Conservation (phyloP, 1,140 invertebrate genomes). For the Drosophila serrata region DNA sequence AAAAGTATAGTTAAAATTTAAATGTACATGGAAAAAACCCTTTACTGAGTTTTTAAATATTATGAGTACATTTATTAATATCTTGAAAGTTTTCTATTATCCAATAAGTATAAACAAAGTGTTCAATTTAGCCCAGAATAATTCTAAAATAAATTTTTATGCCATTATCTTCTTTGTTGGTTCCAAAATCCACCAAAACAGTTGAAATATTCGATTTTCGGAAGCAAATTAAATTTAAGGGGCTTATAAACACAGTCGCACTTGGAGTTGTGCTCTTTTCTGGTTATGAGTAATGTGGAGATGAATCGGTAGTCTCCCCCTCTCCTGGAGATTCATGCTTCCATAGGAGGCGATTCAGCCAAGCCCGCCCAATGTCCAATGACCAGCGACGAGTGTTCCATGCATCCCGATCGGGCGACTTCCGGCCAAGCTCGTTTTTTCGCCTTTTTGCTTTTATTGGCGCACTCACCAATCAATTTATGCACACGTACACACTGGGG, state of each 20-base stretch:
- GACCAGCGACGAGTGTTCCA: constrained; percentile 13
- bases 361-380: constrained; percentile 69
- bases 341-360: constrained; percentile 37
- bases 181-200: background rate
- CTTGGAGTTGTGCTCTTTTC: constrained; percentile 11
- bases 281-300: constrained; percentile 16
- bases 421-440: constrained; percentile 76
- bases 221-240: background rate
- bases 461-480: constrained; percentile 57
- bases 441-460: constrained; percentile 75
- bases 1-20: background rate
- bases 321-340: constrained; percentile 25
- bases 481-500: constrained; percentile 11
- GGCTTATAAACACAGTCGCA: background rate
- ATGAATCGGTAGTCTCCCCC: constrained; percentile 16
- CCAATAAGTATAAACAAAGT: background rate
- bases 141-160: background rate
- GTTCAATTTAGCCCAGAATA: background rate
- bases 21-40: background rate
- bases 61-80: too few species aligned
- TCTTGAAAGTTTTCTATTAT: too few species aligned
- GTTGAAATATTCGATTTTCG: background rate
- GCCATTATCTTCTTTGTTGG: background rate
- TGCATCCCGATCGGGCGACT: constrained; percentile 52
- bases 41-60: background rate